These are phyloP conservation scores for Tylochromis polylepis DNA, from an alignment of 2,113 vertebrate genomes.

Conservation along the genomic window DNA sequence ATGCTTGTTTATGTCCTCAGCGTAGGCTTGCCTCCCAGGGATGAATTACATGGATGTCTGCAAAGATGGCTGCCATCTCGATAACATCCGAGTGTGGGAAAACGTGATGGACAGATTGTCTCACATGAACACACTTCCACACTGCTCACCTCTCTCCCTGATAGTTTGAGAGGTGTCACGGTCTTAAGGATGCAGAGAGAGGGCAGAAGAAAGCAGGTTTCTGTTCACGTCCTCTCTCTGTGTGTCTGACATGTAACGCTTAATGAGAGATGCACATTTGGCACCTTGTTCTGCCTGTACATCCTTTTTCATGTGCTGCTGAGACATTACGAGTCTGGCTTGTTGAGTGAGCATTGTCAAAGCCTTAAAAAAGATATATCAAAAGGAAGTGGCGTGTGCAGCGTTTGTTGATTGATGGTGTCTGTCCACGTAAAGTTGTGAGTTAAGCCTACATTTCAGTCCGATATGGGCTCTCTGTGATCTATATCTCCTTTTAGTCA, in stretches of 20 bases:
- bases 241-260: constrained; percentile 16
- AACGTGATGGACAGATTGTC: constrained; percentile 3
- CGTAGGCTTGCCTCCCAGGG: background rate
- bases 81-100: background rate
- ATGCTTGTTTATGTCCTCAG: background rate
- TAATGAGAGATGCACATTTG: background rate
- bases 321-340: background rate
- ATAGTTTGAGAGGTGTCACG: constrained; percentile 13
- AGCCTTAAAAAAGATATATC: background rate
- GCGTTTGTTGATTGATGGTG: background rate
- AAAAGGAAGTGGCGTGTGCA: background rate
- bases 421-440: background rate
- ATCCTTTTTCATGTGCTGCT: background rate
- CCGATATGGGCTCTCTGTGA: background rate
- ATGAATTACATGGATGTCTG: background rate
- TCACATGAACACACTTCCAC: background rate
- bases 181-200: background rate
- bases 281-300: background rate
- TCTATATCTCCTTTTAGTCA: background rate
- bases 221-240: background rate
- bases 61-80: constrained; percentile 20
- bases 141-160: background rate
- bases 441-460: constrained; percentile 6
- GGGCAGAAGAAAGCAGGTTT: background rate
- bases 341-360: background rate